Conservation (phyloP, 2,113 vertebrate genomes). For the Chaetops frenatus region DNA sequence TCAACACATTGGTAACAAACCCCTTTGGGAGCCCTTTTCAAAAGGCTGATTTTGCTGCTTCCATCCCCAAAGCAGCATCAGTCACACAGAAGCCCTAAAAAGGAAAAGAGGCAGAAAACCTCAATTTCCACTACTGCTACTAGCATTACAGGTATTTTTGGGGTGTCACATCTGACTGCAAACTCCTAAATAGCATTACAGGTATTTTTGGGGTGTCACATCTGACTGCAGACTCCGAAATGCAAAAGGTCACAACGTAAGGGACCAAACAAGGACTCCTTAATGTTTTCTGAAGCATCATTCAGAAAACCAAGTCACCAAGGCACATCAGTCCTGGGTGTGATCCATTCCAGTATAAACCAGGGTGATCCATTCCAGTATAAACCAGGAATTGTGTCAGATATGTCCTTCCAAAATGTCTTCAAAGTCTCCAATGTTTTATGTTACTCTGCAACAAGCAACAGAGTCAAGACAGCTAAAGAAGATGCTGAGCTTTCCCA, state of each 20-base stretch:
- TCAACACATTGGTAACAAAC: neutral
- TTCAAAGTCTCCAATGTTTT: neutral
- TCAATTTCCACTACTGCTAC: neutral
- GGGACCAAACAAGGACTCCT: neutral
- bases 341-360: neutral
- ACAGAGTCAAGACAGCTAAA: neutral
- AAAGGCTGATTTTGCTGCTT: neutral
- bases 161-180: neutral
- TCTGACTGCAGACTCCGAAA: neutral
- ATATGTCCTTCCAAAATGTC: neutral
- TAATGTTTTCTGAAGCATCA: neutral
- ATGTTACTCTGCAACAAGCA: neutral
- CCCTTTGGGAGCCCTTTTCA: neutral
- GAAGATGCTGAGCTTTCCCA: neutral
- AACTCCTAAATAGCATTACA: neutral
- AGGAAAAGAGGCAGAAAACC: neutral
- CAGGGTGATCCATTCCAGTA: neutral
- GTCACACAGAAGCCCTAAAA: neutral
- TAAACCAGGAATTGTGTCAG: neutral
- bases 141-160: neutral
- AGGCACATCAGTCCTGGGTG: neutral
- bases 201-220: neutral
- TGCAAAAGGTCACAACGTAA: neutral
- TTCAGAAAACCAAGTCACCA: neutral
- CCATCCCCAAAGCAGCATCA: neutral